A percentile compares a stretch with the other conserved stretches of the same genome.
These are phyloP conservation scores for Microtus ochrogaster DNA, from an alignment of 2,113 vertebrate species.

Conservation along the genomic window DNA sequence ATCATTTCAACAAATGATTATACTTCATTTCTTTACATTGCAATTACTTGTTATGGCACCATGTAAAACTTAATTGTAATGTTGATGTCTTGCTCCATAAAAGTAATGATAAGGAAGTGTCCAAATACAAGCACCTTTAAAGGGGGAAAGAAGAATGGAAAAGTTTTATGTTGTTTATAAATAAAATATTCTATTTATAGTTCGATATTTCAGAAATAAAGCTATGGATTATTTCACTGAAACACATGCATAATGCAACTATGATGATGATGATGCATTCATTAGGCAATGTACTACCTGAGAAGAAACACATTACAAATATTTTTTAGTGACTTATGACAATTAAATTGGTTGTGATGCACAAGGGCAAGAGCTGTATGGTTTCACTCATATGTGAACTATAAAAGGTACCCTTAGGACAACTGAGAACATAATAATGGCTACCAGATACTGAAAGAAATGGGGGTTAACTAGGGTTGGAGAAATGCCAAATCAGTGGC, in stretches of 20 bases:
- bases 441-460: background rate
- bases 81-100: background rate
- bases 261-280: conserved; percentile 36
- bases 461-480: background rate
- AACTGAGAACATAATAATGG: background rate
- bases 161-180: conserved; percentile 5
- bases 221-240: background rate
- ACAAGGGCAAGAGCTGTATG: background rate
- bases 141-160: conserved; percentile 1
- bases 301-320: conserved; percentile 39
- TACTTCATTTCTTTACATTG: conserved; percentile 18
- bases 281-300: background rate
- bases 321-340: conserved; percentile 10
- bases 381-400: background rate
- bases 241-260: background rate
- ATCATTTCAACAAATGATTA: conserved; percentile 48
- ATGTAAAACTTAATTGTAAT: conserved; percentile 22
- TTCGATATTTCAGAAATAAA: conserved; percentile 50
- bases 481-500: background rate
- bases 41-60: background rate
- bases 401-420: background rate
- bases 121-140: conserved; percentile 15
- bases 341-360: conserved; percentile 37
- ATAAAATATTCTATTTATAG: conserved; percentile 29
- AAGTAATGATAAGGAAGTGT: background rate